phyloP scores from a whole-genome alignment of 1,140 invertebrate species.

The Planococcus citri region DNA sequence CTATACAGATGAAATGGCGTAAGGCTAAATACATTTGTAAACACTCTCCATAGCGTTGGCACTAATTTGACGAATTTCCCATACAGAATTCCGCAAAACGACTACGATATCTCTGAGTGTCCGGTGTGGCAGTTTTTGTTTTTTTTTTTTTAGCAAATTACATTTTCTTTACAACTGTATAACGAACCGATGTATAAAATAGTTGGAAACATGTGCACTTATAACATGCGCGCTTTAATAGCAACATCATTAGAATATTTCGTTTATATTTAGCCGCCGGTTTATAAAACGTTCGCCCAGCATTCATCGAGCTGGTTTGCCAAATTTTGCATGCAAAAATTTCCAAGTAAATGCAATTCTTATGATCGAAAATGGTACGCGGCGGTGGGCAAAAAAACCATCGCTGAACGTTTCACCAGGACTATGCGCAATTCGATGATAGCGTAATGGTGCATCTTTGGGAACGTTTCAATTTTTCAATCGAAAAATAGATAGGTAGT shows the following conservation, averaged over 20 bases:
- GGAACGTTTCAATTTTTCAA: no score
- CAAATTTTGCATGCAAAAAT: slow-evolving; percentile 11
- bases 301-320: background rate
- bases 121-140: no score
- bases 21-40: background rate
- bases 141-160: background rate
- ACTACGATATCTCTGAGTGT: background rate
- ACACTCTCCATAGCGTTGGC: background rate
- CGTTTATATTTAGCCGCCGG: background rate
- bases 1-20: no score
- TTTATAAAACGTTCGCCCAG: background rate
- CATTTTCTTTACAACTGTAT: background rate
- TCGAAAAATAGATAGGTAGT: no score
- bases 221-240: slow-evolving; percentile 14
- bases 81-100: background rate
- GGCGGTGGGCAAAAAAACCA: background rate
- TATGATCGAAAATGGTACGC: no score
- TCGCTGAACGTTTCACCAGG: background rate
- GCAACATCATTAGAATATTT: slow-evolving; percentile 8
- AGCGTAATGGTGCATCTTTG: no score
- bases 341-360: background rate
- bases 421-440: no score
- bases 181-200: slow-evolving; percentile 6
- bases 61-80: background rate
- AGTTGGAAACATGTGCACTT: slow-evolving; percentile 10